Conservation (phyloP, 2,888 invertebrate species). For the Drosophila stalkeri region DNA sequence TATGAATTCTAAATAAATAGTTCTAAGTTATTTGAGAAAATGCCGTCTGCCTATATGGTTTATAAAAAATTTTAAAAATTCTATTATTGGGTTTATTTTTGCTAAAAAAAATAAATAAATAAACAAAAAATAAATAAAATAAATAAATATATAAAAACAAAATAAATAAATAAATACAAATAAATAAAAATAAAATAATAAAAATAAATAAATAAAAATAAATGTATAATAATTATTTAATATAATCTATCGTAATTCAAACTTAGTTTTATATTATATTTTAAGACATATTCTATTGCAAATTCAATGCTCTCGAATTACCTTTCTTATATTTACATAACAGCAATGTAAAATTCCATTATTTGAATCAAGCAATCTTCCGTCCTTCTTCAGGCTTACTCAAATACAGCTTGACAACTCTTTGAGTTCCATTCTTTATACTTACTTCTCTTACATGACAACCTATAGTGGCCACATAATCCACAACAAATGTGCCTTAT, state of each 20-base stretch:
- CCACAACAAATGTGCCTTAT: conserved; percentile 70
- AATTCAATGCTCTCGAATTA: not conserved
- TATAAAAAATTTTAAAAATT: too few species aligned
- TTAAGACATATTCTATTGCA: not conserved
- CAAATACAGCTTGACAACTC: not conserved
- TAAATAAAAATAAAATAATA: too few species aligned
- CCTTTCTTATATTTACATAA: not conserved
- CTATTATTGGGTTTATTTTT: too few species aligned
- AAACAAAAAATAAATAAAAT: too few species aligned
- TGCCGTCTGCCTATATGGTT: too few species aligned
- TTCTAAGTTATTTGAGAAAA: too few species aligned
- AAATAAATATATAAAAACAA: too few species aligned
- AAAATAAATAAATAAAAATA: too few species aligned
- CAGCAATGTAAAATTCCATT: not conserved
- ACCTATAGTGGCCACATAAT: conserved; percentile 51
- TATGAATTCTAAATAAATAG: too few species aligned
- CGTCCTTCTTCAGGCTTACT: not conserved
- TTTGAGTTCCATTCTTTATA: conserved; percentile 9
- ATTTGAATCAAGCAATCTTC: not conserved
- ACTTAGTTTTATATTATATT: not conserved
- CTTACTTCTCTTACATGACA: conserved; percentile 20
- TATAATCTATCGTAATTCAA: not conserved
- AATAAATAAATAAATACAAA: too few species aligned
- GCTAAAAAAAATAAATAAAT: too few species aligned
- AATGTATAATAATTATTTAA: too few species aligned